Conservation (phyloP, 2,888 invertebrate genomes). For the Microchrysa polita region DNA sequence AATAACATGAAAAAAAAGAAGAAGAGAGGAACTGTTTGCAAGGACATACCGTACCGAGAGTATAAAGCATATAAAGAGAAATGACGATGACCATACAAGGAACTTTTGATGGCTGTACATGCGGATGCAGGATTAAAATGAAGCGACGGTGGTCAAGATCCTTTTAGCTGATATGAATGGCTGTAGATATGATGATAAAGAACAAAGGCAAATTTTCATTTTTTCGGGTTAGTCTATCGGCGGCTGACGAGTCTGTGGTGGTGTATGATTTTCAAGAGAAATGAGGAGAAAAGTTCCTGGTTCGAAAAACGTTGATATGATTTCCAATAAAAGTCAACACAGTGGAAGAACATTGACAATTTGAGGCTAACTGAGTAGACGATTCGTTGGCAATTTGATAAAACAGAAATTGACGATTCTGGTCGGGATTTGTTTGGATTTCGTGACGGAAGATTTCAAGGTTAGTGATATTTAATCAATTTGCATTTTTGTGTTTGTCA, state of each 20-base stretch:
- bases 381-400: not conserved
- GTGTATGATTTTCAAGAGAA: not conserved
- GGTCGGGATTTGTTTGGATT: too few species aligned
- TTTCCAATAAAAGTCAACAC: slow-evolving; percentile 47
- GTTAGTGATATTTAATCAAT: too few species aligned
- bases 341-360: slow-evolving; percentile 42
- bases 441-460: too few species aligned
- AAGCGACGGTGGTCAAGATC: not conserved
- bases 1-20: slow-evolving; percentile 49
- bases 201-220: slow-evolving; percentile 17
- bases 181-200: not conserved
- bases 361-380: slow-evolving; percentile 7
- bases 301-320: slow-evolving; percentile 21
- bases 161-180: not conserved
- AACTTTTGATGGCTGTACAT: slow-evolving; percentile 33
- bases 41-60: slow-evolving; percentile 24
- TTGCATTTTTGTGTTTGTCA: too few species aligned
- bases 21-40: not conserved
- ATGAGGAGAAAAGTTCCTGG: not conserved
- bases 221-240: not conserved
- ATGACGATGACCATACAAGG: slow-evolving; percentile 5
- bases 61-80: slow-evolving; percentile 7
- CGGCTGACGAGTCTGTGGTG: not conserved
- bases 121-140: not conserved
- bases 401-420: not conserved